These are phyloP conservation scores for Ormyrus labotus DNA, from an alignment of 2,888 invertebrate genomes.

Conservation along the genomic window DNA sequence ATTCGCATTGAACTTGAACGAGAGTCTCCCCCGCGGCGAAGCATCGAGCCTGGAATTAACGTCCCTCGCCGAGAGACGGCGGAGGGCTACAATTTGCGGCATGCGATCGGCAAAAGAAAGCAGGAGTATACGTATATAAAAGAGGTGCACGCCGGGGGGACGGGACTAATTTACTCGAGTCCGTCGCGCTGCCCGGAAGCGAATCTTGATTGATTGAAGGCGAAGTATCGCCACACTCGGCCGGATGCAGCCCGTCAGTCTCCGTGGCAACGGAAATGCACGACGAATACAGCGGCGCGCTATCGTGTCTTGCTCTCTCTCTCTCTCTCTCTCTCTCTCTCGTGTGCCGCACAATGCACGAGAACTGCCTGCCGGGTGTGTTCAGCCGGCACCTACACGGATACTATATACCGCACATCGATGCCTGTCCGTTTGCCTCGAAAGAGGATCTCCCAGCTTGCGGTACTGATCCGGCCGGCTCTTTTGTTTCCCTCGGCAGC, in stretches of 20 bases:
- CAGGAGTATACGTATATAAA: slow-evolving; percentile 35
- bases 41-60: not conserved
- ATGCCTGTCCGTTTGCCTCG: slow-evolving; percentile 40
- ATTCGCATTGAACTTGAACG: slow-evolving; percentile 25
- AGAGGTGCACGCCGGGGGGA: not conserved
- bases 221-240: slow-evolving; percentile 48
- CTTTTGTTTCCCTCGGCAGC: slow-evolving; percentile 11
- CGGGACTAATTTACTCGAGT: not conserved
- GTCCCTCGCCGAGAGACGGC: too few relatives aligned
- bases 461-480: slow-evolving; percentile 44
- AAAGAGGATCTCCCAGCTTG: slow-evolving; percentile 49
- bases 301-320: slow-evolving; percentile 4
- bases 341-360: not conserved
- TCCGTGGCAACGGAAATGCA: slow-evolving; percentile 41
- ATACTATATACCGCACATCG: too few relatives aligned
- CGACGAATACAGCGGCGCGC: slow-evolving; percentile 19
- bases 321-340: not conserved
- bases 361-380: not conserved
- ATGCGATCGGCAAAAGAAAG: not conserved
- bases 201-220: slow-evolving; percentile 62
- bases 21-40: too few relatives aligned
- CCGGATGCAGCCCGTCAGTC: slow-evolving; percentile 44
- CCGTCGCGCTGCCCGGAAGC: slow-evolving; percentile 45
- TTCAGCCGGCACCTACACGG: not conserved
- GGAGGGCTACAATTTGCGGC: slow-evolving; percentile 14